Evolutionary conservation across 2,113 vertebrate species (phyloP), one percentile per base, ranked within the genome.

Genomic region (Hippoglossus stenolepis): DNA sequence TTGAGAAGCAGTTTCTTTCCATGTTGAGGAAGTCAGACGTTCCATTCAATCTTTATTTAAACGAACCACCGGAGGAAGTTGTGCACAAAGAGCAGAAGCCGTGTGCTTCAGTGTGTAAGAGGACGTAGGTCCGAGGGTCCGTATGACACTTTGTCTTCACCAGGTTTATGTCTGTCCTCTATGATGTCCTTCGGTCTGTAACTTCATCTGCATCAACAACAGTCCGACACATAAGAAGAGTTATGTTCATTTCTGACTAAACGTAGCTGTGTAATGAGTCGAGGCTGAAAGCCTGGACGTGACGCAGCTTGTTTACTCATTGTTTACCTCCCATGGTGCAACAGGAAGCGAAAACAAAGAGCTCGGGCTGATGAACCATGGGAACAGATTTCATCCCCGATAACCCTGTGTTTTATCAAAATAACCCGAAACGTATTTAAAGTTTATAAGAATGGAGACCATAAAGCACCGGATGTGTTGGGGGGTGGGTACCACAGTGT

Each of bases 321-420:
- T 88, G 82, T 90, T 83, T 28, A 21, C 54, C 21, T 53, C 62
- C 51, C 54, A 7, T 2, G 15, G 65, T 49, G 76, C 79, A 60
- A 54, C 79, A 89, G 85, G 89, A 89, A 87, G 82, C 68, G 63
- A 24, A 70, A 74, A 67, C 67, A 84, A 82, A 80, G 78, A 84
- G 49, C 26, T 0, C 2, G 2, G 62, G 68, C 69, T 75, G 87
- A 89, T 84, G 75, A 31, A 20, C 38, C 80, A 68, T 84, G 86
- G 77, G 83, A 73, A 84, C 61, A 74, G 71, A 74, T 64, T 20
- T 57, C 57, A 7, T 21, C 51, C 70, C 54, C 21, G 64, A 35
- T 21, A 1, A 53, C 43, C 28, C 23, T 23, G 53, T 14, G 45
- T 15, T 3, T 2, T 14, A 51, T 51, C 47, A 6, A 51, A 43